Percentiles rank a stretch among this genome's conserved stretches.
Evolutionary conservation across 2,888 invertebrate species (phyloP).

Genomic region (Escarpia spicata): DNA sequence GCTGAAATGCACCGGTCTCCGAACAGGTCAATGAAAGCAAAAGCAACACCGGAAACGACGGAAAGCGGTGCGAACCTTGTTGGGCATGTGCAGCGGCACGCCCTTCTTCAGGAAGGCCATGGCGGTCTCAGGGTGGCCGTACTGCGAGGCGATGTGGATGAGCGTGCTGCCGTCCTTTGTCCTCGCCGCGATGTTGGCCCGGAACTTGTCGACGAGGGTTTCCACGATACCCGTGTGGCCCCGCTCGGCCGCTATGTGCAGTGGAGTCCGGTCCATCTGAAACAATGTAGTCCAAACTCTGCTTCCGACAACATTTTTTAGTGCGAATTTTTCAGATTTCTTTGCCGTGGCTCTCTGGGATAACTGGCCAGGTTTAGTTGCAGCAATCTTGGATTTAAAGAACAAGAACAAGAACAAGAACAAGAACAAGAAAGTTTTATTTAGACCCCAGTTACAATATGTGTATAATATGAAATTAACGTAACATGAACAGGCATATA

Average conservation of each 20-base stretch:
- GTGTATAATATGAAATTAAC: too few species aligned
- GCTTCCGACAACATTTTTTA: background rate
- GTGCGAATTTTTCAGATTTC: background rate
- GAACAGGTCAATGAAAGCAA: background rate
- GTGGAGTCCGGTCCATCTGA: constrained; percentile 87
- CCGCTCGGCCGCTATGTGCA: constrained; percentile 96
- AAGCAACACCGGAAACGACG: background rate
- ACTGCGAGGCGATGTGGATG: constrained; percentile 97
- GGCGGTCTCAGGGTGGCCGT: constrained; percentile 97
- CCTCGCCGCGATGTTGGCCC: constrained; percentile 92
- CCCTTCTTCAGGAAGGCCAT: constrained; percentile 98
- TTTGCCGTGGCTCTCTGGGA: too few species aligned
- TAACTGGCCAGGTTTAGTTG: too few species aligned
- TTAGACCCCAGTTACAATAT: too few species aligned
- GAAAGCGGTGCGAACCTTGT: constrained; percentile 73
- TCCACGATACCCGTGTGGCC: constrained; percentile 97
- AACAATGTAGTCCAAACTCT: constrained; percentile 27
- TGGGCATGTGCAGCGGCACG: constrained; percentile 98
- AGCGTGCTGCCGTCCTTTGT: constrained; percentile 98
- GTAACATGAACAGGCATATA: too few species aligned
- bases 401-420: too few species aligned
- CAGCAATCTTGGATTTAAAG: too few species aligned
- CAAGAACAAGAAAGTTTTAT: too few species aligned
- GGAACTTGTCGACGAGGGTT: constrained; percentile 95
- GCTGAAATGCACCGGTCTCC: too few species aligned